phyloP scores from a whole-genome alignment of 1,140 invertebrate species.

The Magallana gigas region DNA sequence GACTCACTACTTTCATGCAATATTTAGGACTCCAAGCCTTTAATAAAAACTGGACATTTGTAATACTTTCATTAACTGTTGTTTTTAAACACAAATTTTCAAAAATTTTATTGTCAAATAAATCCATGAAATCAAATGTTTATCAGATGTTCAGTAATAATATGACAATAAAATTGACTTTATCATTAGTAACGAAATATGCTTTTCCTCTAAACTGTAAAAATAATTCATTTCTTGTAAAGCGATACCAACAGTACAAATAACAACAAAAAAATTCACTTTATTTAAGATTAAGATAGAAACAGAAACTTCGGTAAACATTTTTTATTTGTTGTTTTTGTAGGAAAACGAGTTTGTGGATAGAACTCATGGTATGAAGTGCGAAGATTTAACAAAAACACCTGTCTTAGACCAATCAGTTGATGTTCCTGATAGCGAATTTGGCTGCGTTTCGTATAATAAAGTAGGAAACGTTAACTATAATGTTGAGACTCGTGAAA shows the following conservation, averaged over 20 bases:
- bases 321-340: background rate
- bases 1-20: conserved; percentile 90
- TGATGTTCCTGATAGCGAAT: background rate
- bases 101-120: too few relatives aligned
- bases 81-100: background rate
- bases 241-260: too few relatives aligned
- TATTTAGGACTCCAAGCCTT: conserved; percentile 84
- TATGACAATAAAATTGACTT: too few relatives aligned
- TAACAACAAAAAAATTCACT: too few relatives aligned
- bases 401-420: background rate
- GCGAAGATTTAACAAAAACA: background rate
- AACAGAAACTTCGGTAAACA: background rate
- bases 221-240: too few relatives aligned
- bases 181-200: too few relatives aligned
- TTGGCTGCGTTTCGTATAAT: background rate
- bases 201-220: too few relatives aligned
- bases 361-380: background rate
- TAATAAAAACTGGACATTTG: conserved; percentile 87
- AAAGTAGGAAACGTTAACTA: background rate
- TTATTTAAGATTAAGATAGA: background rate
- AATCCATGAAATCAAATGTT: too few relatives aligned
- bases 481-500: too few relatives aligned
- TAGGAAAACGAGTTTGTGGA: background rate
- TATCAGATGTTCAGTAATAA: too few relatives aligned
- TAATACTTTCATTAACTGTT: conserved; percentile 75